Conservation (phyloP, 2,888 invertebrate genomes). For the Tetrapedia diversipes region DNA sequence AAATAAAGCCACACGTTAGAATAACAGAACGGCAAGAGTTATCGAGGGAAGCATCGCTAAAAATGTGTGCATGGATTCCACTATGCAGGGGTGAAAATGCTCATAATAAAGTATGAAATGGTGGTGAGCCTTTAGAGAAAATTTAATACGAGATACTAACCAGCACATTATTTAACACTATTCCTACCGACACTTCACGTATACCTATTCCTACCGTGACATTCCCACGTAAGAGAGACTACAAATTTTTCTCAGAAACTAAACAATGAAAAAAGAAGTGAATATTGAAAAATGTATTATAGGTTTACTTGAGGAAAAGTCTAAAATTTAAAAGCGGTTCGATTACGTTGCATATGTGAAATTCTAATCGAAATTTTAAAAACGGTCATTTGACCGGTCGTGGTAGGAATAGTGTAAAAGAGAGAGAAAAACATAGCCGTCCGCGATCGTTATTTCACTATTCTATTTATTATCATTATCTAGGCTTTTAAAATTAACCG, state of each 20-base stretch:
- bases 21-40: neutral
- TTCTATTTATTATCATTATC: neutral
- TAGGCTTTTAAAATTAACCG: neutral
- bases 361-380: no score
- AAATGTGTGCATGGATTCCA: neutral
- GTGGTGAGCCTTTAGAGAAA: neutral
- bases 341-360: no score
- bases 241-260: no score
- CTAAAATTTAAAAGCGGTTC: no score
- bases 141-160: neutral
- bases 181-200: no score
- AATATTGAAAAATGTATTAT: no score
- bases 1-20: neutral
- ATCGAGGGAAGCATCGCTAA: neutral
- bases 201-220: no score
- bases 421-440: neutral
- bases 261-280: no score
- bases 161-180: neutral
- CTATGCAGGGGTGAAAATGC: neutral
- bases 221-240: no score
- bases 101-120: neutral
- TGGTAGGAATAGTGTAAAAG: no score
- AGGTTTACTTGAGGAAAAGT: no score
- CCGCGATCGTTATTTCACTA: neutral
- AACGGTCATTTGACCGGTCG: no score